Evolutionary conservation across 2,797 vertebrate species (phyloP), one percentile per base, ranked within the genome.

Genomic region (Oreochromis mossambicus): DNA sequence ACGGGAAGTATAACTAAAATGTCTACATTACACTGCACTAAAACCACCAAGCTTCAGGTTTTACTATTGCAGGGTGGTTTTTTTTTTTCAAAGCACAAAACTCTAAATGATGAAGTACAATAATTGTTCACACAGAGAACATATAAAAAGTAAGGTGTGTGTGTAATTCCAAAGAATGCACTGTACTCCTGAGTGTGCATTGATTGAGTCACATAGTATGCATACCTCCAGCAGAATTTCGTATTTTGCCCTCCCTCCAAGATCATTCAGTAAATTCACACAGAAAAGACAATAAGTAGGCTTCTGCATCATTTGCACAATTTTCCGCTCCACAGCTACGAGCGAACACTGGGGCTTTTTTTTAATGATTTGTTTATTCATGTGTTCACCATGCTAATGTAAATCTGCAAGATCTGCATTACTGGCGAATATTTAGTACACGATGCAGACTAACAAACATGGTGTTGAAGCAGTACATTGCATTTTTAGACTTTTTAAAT

Each of bases 161-260:
- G 56, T 38, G 48, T 5, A 2, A 24, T 29, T 48, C 81, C 24
- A 34, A 46, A 86, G 36, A 77, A 63, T 54, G 19, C 55, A 5
- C 26, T 73, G 58, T 12, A 63, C 10, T 63, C 17, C 10, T 24
- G 24, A 56, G 52, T 34, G 26, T 85, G 63, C 63, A 68, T 81
- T 84, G 63, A 82, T 34, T 3, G 14, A 68, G 66, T 80, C 34
- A 21, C 54, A 68, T 7, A 50, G 9, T 58, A 58, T 58, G 54
- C 66, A 70, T 55, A 7, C 43, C 78, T 76, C 78, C 76, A 79
- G 51, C 66, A 55, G 55, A 70, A 70, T 79, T 79, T 52, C 73
- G 52, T 36, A 79, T 29, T 48, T 73, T 85, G 21, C 77, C 36
- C 52, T 58, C 46, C 4, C 21, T 52, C 38, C 3, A 54, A 51